Conservation (phyloP, 2,113 vertebrate species). For the Mionectes macconnelli region DNA sequence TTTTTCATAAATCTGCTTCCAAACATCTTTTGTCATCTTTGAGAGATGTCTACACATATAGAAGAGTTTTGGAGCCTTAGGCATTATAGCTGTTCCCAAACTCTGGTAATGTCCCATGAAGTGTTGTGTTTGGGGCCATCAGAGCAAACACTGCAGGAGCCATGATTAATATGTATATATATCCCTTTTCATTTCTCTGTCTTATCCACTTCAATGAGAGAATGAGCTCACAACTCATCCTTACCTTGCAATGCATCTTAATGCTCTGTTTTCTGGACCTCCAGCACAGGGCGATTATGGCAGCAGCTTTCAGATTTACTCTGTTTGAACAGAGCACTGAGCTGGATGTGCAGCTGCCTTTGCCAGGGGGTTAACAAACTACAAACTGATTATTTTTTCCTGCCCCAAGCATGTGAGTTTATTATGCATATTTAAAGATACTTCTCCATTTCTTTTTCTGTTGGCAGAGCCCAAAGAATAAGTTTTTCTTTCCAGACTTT, state of each 20-base stretch:
- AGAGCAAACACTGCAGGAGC: neutral
- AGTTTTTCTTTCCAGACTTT: neutral
- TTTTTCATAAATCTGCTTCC: neutral
- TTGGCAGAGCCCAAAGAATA: neutral
- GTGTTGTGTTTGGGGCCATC: neutral
- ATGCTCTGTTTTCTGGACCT: neutral
- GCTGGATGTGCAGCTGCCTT: neutral
- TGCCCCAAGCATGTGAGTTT: neutral
- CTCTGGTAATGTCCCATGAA: neutral
- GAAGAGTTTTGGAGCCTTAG: neutral
- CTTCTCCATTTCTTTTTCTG: neutral
- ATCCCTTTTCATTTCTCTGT: neutral
- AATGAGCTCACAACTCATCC: neutral
- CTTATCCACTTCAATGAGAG: neutral
- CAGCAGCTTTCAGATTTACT: neutral
- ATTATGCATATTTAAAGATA: neutral
- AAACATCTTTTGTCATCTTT: neutral
- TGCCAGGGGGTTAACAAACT: neutral
- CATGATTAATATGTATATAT: rapidly evolving
- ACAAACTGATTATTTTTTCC: neutral
- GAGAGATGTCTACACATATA: neutral
- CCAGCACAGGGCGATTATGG: neutral
- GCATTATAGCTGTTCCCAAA: neutral
- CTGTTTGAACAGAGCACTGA: neutral
- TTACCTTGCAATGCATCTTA: neutral